phyloP scores from a whole-genome alignment of 2,888 invertebrate genomes.

The Leistus spinibarbis region DNA sequence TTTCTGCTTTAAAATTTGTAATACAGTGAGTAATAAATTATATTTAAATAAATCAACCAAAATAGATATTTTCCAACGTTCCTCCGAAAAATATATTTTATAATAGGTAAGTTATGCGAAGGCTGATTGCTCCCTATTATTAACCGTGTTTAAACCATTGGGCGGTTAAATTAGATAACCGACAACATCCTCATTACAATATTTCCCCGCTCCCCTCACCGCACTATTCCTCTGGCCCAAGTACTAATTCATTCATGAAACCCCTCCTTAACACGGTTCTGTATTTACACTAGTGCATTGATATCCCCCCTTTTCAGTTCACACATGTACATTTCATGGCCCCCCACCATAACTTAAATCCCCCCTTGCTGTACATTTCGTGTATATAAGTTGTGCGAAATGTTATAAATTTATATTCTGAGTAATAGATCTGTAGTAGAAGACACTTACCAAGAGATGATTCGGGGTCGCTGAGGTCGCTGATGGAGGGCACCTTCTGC shows the following conservation, averaged over 20 bases:
- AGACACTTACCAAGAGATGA: constrained; percentile 82
- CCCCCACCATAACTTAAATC: too few relatives aligned
- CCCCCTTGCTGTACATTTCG: neutral
- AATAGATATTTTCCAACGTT: too few relatives aligned
- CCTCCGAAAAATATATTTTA: too few relatives aligned
- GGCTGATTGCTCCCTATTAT: constrained; percentile 14
- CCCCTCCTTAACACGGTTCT: neutral
- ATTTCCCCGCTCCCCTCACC: constrained; percentile 8
- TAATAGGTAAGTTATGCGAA: neutral
- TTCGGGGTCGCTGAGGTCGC: constrained; percentile 89
- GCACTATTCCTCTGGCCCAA: neutral
- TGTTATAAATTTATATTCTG: neutral
- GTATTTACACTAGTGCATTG: neutral
- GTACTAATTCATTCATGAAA: neutral
- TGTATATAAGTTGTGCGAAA: neutral
- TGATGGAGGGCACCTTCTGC: constrained; percentile 88
- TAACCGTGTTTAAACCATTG: neutral
- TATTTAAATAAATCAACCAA: too few relatives aligned
- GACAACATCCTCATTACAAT: constrained; percentile 49
- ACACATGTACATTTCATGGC: neutral
- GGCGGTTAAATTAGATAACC: constrained; percentile 46
- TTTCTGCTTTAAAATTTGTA: too few relatives aligned
- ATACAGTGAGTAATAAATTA: too few relatives aligned
- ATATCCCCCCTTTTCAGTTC: neutral
- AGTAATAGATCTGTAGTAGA: constrained; percentile 2